These are phyloP conservation scores for Stenotaenia linearis DNA, from an alignment of 2,888 invertebrate genomes.

Conservation along the genomic window DNA sequence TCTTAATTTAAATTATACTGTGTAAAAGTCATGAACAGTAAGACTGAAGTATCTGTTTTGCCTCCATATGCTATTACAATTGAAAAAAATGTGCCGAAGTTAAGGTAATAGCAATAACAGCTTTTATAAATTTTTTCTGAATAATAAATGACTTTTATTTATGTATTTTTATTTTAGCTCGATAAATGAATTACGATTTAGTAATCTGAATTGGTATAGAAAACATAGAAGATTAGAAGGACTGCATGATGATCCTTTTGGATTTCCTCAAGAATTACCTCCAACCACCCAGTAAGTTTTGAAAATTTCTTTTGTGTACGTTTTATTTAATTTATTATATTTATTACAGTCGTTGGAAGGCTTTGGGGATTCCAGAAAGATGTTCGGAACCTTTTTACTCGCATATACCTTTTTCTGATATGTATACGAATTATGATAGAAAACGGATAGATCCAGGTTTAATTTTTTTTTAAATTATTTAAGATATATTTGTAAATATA, in stretches of 20 bases:
- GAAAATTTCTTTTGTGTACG: not conserved
- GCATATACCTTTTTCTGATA: not conserved
- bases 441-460: not conserved
- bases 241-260: not conserved
- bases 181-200: not conserved
- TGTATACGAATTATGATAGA: not conserved
- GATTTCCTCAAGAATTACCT: not conserved
- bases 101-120: not conserved
- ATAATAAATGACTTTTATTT: not conserved
- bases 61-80: not conserved
- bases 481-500: not conserved
- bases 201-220: not conserved
- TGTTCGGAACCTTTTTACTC: not conserved
- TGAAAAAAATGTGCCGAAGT: not conserved
- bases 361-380: not conserved
- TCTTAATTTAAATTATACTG: too few relatives aligned
- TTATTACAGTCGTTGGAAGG: not conserved
- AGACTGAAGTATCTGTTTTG: not conserved
- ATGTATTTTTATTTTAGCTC: not conserved
- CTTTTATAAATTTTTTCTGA: not conserved
- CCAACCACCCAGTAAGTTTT: not conserved
- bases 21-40: too few relatives aligned
- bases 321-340: not conserved
- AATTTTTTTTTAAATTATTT: not conserved
- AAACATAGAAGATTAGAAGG: not conserved